A percentile compares a stretch with the other conserved stretches of the same genome.
phyloP scores from a whole-genome alignment of 2,113 vertebrate genomes.

The Macrotus californicus region DNA sequence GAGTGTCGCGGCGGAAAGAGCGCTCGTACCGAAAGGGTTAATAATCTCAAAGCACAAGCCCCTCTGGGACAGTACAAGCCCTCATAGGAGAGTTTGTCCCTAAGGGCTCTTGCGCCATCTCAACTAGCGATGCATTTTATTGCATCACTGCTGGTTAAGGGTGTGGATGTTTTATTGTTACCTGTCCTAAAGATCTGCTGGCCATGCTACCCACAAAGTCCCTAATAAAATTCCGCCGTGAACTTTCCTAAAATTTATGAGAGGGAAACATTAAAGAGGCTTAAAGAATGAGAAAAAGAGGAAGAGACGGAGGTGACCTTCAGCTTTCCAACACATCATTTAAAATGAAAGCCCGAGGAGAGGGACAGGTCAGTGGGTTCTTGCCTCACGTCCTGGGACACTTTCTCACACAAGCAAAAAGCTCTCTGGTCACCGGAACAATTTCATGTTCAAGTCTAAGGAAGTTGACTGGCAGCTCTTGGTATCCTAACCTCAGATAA shows the following conservation, averaged over 20 bases:
- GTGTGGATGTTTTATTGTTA: slow-evolving; percentile 52
- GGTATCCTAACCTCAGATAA: not conserved
- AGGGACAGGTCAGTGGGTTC: not conserved
- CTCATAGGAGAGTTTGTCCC: slow-evolving; percentile 41
- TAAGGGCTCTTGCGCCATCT: slow-evolving; percentile 52
- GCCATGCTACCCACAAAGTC: slow-evolving; percentile 52
- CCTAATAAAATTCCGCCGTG: slow-evolving; percentile 59
- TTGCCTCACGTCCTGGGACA: fast-evolving
- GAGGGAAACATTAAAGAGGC: not conserved
- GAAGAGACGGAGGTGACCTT: not conserved
- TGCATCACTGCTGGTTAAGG: slow-evolving; percentile 47
- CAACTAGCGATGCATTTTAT: slow-evolving; percentile 74
- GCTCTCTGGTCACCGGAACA: not conserved
- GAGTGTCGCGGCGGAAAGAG: no score
- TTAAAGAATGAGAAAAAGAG: not conserved
- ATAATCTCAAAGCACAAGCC: slow-evolving; percentile 43
- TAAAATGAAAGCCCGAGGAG: not conserved
- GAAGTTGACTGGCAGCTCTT: no score
- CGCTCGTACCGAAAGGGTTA: no score
- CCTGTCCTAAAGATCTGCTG: slow-evolving; percentile 62
- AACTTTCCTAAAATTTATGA: not conserved
- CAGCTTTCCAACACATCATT: not conserved
- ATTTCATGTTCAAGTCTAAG: no score
- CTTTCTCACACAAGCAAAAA: not conserved
- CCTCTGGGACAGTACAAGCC: no score